Conservation (phyloP, 2,888 invertebrate genomes). For the Lasioglossum villosulum region DNA sequence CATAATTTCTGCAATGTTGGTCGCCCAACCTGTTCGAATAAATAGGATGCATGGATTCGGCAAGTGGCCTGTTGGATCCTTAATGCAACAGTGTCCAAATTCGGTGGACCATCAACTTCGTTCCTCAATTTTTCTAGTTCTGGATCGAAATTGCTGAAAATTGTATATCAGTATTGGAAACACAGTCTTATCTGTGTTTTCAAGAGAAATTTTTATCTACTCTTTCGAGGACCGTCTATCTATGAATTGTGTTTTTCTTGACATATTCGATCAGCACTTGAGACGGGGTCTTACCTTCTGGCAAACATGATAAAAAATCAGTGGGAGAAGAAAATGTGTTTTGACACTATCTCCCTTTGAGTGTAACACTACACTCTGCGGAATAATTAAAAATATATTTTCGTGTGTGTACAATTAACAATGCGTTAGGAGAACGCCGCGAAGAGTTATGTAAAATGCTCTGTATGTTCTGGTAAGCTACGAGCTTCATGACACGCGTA, state of each 20-base stretch:
- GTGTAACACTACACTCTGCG: background rate
- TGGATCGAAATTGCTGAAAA: slow-evolving; percentile 72
- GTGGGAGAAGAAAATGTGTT: background rate
- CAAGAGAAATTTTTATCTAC: background rate
- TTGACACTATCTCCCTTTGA: background rate
- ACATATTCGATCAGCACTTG: background rate
- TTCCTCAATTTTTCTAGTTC: slow-evolving; percentile 76
- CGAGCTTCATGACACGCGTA: background rate
- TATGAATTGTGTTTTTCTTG: background rate
- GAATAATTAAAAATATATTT: background rate
- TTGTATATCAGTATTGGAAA: background rate
- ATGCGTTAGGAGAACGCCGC: background rate
- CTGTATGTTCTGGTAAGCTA: background rate
- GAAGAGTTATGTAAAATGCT: background rate
- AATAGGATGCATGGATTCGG: slow-evolving; percentile 76
- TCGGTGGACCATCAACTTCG: slow-evolving; percentile 72
- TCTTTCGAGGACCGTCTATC: background rate
- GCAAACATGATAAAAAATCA: slow-evolving; percentile 52
- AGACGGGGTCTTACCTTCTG: slow-evolving; percentile 42
- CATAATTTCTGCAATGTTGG: slow-evolving; percentile 76
- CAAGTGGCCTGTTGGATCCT: slow-evolving; percentile 68
- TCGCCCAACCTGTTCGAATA: slow-evolving; percentile 76
- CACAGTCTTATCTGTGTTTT: background rate
- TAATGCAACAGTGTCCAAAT: slow-evolving; percentile 69
- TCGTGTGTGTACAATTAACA: background rate